A percentile compares a stretch with the other conserved stretches of the same genome.
These are phyloP conservation scores for Eristalis arbustorum DNA, from an alignment of 2,888 invertebrate species.

Conservation along the genomic window DNA sequence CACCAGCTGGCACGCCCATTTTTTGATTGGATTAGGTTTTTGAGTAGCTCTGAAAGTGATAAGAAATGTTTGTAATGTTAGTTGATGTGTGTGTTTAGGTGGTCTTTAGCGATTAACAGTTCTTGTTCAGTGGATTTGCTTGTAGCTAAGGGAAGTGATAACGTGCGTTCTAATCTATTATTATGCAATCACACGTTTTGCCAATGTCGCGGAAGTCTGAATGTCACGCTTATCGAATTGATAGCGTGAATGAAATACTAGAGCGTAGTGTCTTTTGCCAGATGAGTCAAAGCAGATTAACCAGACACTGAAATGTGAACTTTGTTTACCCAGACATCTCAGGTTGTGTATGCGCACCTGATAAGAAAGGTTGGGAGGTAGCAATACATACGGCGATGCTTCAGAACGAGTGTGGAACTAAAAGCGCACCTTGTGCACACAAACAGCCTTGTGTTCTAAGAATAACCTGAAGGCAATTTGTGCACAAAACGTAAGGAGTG, in stretches of 20 bases:
- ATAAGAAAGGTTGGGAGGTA: not conserved
- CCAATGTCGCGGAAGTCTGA: not conserved
- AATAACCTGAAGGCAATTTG: not conserved
- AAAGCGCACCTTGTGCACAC: too few relatives aligned
- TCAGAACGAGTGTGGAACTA: not conserved
- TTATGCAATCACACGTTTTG: not conserved
- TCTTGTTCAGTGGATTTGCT: not conserved
- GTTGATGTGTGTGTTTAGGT: not conserved
- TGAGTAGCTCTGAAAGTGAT: conserved; percentile 33
- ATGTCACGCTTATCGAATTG: not conserved
- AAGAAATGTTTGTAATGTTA: not conserved
- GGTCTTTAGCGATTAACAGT: not conserved
- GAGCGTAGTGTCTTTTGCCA: not conserved
- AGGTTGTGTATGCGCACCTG: not conserved
- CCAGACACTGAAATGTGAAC: not conserved
- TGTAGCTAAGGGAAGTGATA: not conserved
- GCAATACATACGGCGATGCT: not conserved
- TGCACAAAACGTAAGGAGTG: not conserved
- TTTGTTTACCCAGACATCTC: not conserved
- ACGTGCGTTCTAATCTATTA: not conserved
- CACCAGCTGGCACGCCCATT: conserved; percentile 92
- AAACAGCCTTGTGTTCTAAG: too few relatives aligned
- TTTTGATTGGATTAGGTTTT: conserved; percentile 31
- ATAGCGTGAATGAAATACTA: not conserved
- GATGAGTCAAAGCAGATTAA: not conserved